Evolutionary conservation across 1,140 invertebrate genomes (phyloP).

Genomic region (Drosophila auraria): DNA sequence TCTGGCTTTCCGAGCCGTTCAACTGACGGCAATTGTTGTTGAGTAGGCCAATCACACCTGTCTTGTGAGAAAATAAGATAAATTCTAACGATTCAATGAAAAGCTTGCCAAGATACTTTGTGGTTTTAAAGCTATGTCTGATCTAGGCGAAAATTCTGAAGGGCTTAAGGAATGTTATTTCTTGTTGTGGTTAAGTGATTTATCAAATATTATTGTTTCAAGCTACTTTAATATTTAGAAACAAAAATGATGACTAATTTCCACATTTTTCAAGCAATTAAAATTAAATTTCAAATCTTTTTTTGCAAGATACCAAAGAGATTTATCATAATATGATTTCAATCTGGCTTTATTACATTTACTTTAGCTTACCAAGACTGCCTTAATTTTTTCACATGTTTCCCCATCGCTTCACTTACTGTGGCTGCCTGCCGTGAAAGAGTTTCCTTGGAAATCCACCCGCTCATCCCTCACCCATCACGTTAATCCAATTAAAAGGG

Average conservation of each 20-base stretch:
- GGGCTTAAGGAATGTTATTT: background rate
- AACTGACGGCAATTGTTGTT: constrained; percentile 12
- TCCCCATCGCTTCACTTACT: background rate
- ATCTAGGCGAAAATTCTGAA: too few species aligned
- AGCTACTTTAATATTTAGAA: too few species aligned
- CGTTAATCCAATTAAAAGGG: constrained; percentile 61
- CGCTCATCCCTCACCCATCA: constrained; percentile 42
- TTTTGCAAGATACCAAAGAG: too few species aligned
- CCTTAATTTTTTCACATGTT: constrained; percentile 3
- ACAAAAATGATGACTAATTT: too few species aligned
- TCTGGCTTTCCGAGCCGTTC: constrained; percentile 7
- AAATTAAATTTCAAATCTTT: too few species aligned
- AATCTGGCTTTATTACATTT: too few species aligned
- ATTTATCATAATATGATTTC: too few species aligned
- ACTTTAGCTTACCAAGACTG: too few species aligned
- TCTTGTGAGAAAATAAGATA: background rate
- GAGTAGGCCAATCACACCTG: constrained; percentile 19
- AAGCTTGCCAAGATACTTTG: background rate
- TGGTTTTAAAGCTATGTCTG: background rate
- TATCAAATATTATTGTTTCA: too few species aligned
- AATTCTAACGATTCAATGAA: background rate
- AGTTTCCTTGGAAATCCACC: constrained; percentile 27
- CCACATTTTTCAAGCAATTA: too few species aligned
- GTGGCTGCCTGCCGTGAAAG: constrained; percentile 1
- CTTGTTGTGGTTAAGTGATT: background rate